Evolutionary conservation across 2,888 invertebrate species (phyloP).

Genomic region (Aspidapion aeneum): DNA sequence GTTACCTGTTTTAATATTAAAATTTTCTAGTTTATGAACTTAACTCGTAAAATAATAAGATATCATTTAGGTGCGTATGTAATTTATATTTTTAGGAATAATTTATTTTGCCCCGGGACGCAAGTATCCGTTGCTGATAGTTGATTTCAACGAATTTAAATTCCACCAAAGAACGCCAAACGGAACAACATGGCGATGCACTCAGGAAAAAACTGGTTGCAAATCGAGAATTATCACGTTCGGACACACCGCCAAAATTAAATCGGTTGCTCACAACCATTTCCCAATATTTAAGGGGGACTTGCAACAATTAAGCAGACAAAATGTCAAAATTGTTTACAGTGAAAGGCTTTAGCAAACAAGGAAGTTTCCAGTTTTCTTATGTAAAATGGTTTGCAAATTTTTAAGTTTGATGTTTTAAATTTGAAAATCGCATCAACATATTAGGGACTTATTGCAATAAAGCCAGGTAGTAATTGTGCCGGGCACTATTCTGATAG

Average conservation of each 20-base stretch:
- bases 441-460: too few relatives aligned
- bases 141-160: constrained; percentile 31
- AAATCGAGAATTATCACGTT: constrained; percentile 24
- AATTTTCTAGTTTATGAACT: too few relatives aligned
- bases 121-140: constrained; percentile 32
- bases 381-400: too few relatives aligned
- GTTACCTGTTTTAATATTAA: too few relatives aligned
- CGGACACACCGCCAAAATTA: constrained; percentile 25
- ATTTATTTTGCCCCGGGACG: constrained; percentile 30
- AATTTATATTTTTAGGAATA: neutral
- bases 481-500: too few relatives aligned
- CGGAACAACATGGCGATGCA: constrained; percentile 31
- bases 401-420: too few relatives aligned
- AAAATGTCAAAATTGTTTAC: neutral
- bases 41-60: too few relatives aligned
- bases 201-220: constrained; percentile 26
- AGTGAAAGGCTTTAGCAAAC: neutral
- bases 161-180: constrained; percentile 24
- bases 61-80: too few relatives aligned
- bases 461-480: too few relatives aligned
- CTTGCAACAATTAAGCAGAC: neutral
- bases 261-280: constrained; percentile 19
- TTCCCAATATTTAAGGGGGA: neutral
- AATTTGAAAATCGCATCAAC: too few relatives aligned
- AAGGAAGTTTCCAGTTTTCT: too few relatives aligned